These are phyloP conservation scores for Ctena decussata DNA, from an alignment of 2,888 invertebrate genomes.

Conservation along the genomic window DNA sequence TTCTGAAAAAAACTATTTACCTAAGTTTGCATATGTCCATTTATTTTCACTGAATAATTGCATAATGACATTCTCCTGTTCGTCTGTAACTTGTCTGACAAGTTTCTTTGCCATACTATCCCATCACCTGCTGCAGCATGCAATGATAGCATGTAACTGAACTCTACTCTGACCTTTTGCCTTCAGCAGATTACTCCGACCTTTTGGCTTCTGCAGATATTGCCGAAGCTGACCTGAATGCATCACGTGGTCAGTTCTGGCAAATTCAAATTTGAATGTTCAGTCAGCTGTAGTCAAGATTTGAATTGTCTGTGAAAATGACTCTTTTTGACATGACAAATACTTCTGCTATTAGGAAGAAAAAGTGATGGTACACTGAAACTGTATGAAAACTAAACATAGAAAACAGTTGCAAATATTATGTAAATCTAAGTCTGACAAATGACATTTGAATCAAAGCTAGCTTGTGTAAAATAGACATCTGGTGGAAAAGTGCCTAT, in stretches of 20 bases:
- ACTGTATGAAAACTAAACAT: not conserved
- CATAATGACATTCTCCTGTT: not conserved
- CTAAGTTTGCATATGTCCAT: not conserved
- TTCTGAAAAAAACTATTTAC: not conserved
- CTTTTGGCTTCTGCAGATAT: not conserved
- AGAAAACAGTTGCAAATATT: not conserved
- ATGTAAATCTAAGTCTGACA: not conserved
- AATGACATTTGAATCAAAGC: not conserved
- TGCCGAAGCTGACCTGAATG: not conserved
- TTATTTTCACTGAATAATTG: not conserved
- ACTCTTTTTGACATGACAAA: not conserved
- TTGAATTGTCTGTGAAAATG: not conserved
- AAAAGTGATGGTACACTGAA: conserved; percentile 1
- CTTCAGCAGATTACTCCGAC: too few species aligned
- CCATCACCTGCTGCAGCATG: not conserved
- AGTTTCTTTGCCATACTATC: not conserved
- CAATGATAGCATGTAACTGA: not conserved
- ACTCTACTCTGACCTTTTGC: not conserved
- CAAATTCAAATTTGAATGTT: not conserved
- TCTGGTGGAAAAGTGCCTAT: not conserved
- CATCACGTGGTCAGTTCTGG: not conserved
- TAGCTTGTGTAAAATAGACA: not conserved
- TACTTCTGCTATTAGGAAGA: not conserved
- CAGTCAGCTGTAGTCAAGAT: too few species aligned
- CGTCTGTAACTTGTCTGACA: not conserved